phyloP scores from a whole-genome alignment of 1,140 invertebrate species.

The Epicauta chinensis region DNA sequence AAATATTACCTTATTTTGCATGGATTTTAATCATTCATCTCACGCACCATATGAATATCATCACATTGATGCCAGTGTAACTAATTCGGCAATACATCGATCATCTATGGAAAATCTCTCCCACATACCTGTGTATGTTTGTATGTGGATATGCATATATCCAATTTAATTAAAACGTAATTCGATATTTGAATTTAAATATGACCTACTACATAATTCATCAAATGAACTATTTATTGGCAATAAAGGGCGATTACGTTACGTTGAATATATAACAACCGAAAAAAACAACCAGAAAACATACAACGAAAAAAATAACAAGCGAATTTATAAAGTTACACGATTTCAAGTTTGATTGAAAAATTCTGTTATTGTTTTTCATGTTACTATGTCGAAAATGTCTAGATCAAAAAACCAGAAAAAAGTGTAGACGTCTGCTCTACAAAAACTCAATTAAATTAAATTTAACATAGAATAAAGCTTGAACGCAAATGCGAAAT shows the following conservation, averaged over 20 bases:
- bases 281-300: too few species aligned
- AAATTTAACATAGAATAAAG: constrained; percentile 35
- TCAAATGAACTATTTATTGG: background rate
- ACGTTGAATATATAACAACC: too few species aligned
- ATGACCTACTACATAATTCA: constrained; percentile 15
- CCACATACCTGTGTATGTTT: too few species aligned
- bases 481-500: constrained; percentile 29
- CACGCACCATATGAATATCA: constrained; percentile 22
- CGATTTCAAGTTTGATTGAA: too few species aligned
- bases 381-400: background rate
- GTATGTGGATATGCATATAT: constrained; percentile 12
- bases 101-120: constrained; percentile 8
- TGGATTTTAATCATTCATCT: constrained; percentile 23
- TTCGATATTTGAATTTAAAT: constrained; percentile 27
- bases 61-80: constrained; percentile 21
- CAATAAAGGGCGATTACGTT: too few species aligned
- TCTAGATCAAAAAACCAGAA: constrained; percentile 1
- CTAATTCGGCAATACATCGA: constrained; percentile 27
- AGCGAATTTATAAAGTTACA: too few species aligned
- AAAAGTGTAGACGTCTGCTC: constrained; percentile 3
- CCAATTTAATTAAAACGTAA: constrained; percentile 26
- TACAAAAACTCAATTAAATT: constrained; percentile 35
- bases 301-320: too few species aligned
- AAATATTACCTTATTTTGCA: constrained; percentile 28
- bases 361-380: too few species aligned